Percentiles rank a stretch among this genome's conserved stretches.
Conservation (phyloP, 2,113 vertebrate genomes). For the Arothron firmamentum region DNA sequence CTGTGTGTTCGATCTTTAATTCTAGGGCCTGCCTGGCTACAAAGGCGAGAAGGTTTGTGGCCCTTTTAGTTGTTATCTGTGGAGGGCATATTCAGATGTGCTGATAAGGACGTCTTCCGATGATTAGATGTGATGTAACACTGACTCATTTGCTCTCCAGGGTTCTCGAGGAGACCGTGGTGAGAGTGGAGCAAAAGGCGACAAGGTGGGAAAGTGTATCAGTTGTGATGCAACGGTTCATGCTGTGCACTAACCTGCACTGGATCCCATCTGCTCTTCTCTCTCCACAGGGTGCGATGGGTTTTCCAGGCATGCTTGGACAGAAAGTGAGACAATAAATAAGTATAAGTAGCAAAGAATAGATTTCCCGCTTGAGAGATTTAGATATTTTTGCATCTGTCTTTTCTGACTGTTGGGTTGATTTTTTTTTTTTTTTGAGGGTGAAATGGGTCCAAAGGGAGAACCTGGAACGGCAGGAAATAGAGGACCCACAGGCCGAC, state of each 20-base stretch:
- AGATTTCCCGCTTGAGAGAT: too few species aligned
- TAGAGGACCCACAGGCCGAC: slow-evolving; percentile 92
- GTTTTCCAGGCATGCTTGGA: slow-evolving; percentile 94
- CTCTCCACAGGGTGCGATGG: slow-evolving; percentile 83
- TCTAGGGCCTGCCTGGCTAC: slow-evolving; percentile 88
- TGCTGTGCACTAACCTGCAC: not conserved
- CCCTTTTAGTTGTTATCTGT: not conserved
- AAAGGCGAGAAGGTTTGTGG: slow-evolving; percentile 92
- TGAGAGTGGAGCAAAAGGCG: slow-evolving; percentile 86
- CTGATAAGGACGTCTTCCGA: not conserved
- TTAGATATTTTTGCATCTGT: not conserved
- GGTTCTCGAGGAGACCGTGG: slow-evolving; percentile 88
- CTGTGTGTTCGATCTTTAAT: slow-evolving; percentile 32
- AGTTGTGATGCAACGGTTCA: not conserved
- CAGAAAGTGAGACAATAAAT: slow-evolving; percentile 85
- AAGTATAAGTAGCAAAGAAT: not conserved
- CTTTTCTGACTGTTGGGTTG: not conserved
- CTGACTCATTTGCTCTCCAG: slow-evolving; percentile 64
- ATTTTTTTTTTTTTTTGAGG: slow-evolving; percentile 69
- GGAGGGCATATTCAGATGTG: not conserved
- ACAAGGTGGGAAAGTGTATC: slow-evolving; percentile 78
- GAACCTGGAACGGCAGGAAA: slow-evolving; percentile 87
- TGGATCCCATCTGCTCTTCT: slow-evolving; percentile 6
- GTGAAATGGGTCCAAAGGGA: slow-evolving; percentile 97
- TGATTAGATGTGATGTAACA: not conserved